These are phyloP conservation scores for Drosophila takahashii DNA, from an alignment of 1,140 invertebrate genomes.

Conservation along the genomic window DNA sequence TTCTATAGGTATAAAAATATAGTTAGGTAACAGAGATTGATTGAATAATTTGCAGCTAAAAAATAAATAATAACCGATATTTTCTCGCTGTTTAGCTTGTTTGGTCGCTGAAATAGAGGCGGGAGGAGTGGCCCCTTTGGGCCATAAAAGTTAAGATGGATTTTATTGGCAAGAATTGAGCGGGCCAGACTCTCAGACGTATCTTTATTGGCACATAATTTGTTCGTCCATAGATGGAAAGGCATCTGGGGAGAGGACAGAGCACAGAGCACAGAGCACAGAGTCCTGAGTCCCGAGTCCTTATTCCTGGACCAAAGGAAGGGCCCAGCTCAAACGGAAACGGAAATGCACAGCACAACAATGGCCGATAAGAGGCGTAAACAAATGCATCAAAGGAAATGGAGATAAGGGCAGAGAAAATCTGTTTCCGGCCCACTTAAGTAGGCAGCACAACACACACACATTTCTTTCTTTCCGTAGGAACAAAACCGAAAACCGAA, in stretches of 20 bases:
- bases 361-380: slow-evolving; percentile 32
- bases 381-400: slow-evolving; percentile 37
- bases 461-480: slow-evolving; percentile 6
- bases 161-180: slow-evolving; percentile 77
- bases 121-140: slow-evolving; percentile 32
- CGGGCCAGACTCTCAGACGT: slow-evolving; percentile 8
- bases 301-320: not conserved
- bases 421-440: slow-evolving; percentile 23
- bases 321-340: slow-evolving; percentile 16
- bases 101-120: not conserved
- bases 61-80: not conserved
- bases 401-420: slow-evolving; percentile 15
- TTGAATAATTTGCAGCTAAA: not conserved
- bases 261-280: no score
- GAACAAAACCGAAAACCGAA: no score
- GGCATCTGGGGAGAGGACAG: slow-evolving; percentile 16
- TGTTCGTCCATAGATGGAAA: slow-evolving; percentile 56
- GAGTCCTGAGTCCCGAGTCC: no score
- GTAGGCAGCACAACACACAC: slow-evolving; percentile 10
- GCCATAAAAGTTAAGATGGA: slow-evolving; percentile 78
- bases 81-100: slow-evolving; percentile 14
- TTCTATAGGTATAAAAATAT: no score
- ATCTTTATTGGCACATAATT: slow-evolving; percentile 80
- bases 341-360: slow-evolving; percentile 43
- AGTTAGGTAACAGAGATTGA: no score